Percentiles rank a stretch among this genome's conserved stretches.
Conservation (phyloP, 2,888 invertebrate species). For the Orchesella flavescens region DNA sequence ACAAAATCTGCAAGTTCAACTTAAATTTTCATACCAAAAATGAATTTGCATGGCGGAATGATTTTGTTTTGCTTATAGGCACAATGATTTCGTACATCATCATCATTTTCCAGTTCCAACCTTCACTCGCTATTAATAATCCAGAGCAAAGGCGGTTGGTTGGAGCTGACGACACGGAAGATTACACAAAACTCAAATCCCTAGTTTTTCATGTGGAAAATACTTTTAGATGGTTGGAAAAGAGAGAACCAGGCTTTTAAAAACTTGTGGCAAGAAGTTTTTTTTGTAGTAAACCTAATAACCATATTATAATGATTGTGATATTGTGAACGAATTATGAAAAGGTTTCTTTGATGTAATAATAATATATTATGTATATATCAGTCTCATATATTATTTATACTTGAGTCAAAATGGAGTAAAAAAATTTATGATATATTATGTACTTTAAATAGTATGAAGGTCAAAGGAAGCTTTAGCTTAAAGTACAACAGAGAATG, state of each 20-base stretch:
- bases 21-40: background rate
- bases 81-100: slow-evolving; percentile 69
- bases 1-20: background rate
- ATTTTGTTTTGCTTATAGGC: slow-evolving; percentile 34
- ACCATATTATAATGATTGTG: too few species aligned
- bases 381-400: too few species aligned
- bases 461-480: too few species aligned
- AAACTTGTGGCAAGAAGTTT: background rate
- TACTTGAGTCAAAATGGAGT: too few species aligned
- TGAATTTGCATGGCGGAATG: too few species aligned
- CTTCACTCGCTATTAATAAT: slow-evolving; percentile 55
- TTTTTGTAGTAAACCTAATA: background rate
- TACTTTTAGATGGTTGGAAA: slow-evolving; percentile 27
- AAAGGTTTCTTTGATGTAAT: too few species aligned
- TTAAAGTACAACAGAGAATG: too few species aligned
- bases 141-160: slow-evolving; percentile 20
- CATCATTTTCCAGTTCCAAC: slow-evolving; percentile 69
- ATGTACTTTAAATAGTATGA: too few species aligned
- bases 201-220: slow-evolving; percentile 54
- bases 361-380: too few species aligned
- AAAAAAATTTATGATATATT: too few species aligned
- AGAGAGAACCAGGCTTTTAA: slow-evolving; percentile 14
- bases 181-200: background rate
- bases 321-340: too few species aligned
- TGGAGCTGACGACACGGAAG: background rate